Evolutionary conservation across 2,888 invertebrate species (phyloP).

Genomic region (Xestia rhomboidea): DNA sequence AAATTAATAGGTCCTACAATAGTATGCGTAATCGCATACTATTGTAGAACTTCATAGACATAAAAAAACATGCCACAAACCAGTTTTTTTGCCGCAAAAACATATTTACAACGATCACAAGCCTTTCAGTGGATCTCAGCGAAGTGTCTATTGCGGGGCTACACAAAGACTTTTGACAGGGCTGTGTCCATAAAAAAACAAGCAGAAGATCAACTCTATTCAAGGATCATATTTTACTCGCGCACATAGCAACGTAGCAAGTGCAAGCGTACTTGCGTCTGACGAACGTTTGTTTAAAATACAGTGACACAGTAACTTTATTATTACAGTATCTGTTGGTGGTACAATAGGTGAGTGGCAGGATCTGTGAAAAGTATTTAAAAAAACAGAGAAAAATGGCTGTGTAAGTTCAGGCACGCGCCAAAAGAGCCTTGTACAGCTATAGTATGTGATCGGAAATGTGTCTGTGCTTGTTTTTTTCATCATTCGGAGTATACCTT

Average conservation of each 20-base stretch:
- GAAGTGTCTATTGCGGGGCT: constrained; percentile 80
- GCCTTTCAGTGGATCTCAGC: constrained; percentile 72
- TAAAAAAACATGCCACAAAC: constrained; percentile 64
- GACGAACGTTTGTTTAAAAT: background rate
- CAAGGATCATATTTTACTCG: too few relatives aligned
- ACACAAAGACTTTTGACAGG: constrained; percentile 79
- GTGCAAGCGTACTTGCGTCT: background rate
- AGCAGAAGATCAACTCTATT: background rate
- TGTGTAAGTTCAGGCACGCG: background rate
- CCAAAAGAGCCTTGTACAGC: background rate
- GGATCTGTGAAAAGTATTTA: background rate
- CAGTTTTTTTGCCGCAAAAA: constrained; percentile 68
- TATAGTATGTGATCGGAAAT: background rate
- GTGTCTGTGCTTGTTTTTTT: background rate
- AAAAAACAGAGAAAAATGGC: background rate
- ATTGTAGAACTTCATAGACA: background rate
- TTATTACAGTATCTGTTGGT: too few relatives aligned
- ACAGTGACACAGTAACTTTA: background rate
- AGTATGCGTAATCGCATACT: too few relatives aligned
- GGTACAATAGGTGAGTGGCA: too few relatives aligned
- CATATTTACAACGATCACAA: constrained; percentile 73
- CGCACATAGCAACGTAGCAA: background rate
- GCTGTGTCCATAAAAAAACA: constrained; percentile 28
- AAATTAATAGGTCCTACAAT: background rate
- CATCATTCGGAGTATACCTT: background rate